Percentiles rank a stretch among this genome's conserved stretches.
phyloP scores from a whole-genome alignment of 2,888 invertebrate genomes.

The Dolichomitus sp. region DNA sequence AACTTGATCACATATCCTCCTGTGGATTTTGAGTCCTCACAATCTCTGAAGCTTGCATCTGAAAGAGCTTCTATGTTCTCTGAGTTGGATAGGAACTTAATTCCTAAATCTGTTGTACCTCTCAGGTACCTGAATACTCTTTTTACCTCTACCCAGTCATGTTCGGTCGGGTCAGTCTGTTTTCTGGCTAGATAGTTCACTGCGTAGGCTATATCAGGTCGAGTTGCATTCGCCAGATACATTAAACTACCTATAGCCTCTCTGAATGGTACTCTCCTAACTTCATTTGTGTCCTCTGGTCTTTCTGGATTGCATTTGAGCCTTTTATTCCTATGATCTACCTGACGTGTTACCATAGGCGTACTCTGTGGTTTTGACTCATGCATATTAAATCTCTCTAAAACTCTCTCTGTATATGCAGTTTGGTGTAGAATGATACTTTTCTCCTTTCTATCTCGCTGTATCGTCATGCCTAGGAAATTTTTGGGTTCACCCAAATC shows the following conservation, averaged over 20 bases:
- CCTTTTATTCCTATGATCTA: conserved; percentile 36
- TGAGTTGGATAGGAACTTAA: too few relatives aligned
- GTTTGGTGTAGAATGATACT: conserved; percentile 13
- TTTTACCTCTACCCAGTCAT: too few relatives aligned
- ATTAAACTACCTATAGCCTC: neutral
- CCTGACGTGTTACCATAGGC: conserved; percentile 64
- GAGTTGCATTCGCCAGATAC: neutral
- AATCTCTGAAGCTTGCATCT: too few relatives aligned
- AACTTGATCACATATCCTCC: too few relatives aligned
- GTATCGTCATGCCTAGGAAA: conserved; percentile 52
- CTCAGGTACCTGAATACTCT: too few relatives aligned
- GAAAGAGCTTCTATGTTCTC: too few relatives aligned
- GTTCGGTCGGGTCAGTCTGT: too few relatives aligned
- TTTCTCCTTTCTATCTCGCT: conserved; percentile 33
- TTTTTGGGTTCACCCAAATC: conserved; percentile 66
- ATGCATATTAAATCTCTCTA: conserved; percentile 31
- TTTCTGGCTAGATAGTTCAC: neutral
- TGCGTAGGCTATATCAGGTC: neutral
- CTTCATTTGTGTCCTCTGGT: neutral
- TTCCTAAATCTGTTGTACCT: too few relatives aligned
- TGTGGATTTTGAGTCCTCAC: too few relatives aligned
- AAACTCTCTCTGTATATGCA: conserved; percentile 20
- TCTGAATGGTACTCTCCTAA: neutral
- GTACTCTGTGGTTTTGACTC: conserved; percentile 30
- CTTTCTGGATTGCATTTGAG: neutral